phyloP scores from a whole-genome alignment of 2,113 vertebrate species.

The Ptyas mucosa region DNA sequence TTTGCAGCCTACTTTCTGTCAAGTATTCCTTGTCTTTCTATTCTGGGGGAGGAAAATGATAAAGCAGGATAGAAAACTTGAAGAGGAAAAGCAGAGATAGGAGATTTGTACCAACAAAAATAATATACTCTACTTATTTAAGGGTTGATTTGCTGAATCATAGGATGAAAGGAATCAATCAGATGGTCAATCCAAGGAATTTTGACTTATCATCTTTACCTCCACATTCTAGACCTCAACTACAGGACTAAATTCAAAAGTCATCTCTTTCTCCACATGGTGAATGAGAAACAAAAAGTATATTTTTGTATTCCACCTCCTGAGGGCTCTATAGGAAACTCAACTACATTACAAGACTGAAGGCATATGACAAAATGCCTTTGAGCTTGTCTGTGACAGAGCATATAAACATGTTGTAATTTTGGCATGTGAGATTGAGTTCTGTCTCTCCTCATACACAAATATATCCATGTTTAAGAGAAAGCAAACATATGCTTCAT shows the following conservation, averaged over 20 bases:
- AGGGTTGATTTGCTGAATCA: not conserved
- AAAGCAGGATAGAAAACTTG: not conserved
- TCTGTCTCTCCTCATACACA: not conserved
- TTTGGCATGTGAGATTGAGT: not conserved
- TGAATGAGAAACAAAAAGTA: not conserved
- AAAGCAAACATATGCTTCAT: not conserved
- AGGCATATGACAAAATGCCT: not conserved
- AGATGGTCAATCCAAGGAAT: not conserved
- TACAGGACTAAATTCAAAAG: not conserved
- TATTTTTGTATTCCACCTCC: not conserved
- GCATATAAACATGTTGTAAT: not conserved
- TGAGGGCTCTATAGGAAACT: not conserved
- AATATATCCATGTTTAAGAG: not conserved
- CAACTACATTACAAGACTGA: not conserved
- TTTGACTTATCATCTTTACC: not conserved
- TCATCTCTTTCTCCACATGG: not conserved
- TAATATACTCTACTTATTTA: not conserved
- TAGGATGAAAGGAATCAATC: not conserved
- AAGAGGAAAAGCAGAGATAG: constrained; percentile 5
- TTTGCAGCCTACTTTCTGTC: constrained; percentile 7
- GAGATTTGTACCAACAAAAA: not conserved
- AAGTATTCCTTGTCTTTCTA: constrained; percentile 11
- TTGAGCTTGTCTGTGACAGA: not conserved
- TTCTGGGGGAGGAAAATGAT: constrained; percentile 6
- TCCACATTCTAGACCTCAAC: not conserved